Conservation (phyloP, 1,140 invertebrate genomes). For the Procambarus clarkii region DNA sequence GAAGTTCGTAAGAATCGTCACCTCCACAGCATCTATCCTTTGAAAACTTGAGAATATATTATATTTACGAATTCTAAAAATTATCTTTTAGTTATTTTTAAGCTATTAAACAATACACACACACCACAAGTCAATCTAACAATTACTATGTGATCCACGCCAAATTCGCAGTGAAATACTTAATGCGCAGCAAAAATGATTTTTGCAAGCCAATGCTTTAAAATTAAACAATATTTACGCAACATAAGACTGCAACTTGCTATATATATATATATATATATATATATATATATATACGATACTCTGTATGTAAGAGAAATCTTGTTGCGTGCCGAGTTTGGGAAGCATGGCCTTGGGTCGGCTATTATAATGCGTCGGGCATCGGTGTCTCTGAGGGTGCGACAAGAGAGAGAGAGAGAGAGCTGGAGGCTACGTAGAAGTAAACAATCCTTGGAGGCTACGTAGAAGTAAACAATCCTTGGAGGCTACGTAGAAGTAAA, state of each 20-base stretch:
- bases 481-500: too few relatives aligned
- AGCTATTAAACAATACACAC: too few relatives aligned
- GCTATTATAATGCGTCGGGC: background rate
- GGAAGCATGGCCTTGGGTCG: background rate
- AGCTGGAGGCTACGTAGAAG: background rate
- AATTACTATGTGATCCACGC: background rate
- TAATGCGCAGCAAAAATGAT: background rate
- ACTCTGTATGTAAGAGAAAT: slow-evolving; percentile 11
- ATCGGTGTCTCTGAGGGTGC: background rate
- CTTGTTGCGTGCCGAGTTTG: background rate
- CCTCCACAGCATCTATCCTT: too few relatives aligned
- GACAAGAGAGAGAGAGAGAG: too few relatives aligned
- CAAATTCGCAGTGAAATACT: background rate
- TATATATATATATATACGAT: too few relatives aligned
- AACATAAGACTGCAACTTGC: background rate
- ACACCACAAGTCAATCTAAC: background rate
- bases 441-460: background rate
- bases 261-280: too few relatives aligned
- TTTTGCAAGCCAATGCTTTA: background rate
- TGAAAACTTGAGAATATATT: too few relatives aligned
- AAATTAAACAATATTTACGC: background rate
- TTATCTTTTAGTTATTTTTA: too few relatives aligned
- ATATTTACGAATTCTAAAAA: too few relatives aligned
- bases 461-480: too few relatives aligned
- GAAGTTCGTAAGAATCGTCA: too few relatives aligned